Evolutionary conservation across 1,140 invertebrate genomes (phyloP).

Genomic region (Agrypnia vestita): DNA sequence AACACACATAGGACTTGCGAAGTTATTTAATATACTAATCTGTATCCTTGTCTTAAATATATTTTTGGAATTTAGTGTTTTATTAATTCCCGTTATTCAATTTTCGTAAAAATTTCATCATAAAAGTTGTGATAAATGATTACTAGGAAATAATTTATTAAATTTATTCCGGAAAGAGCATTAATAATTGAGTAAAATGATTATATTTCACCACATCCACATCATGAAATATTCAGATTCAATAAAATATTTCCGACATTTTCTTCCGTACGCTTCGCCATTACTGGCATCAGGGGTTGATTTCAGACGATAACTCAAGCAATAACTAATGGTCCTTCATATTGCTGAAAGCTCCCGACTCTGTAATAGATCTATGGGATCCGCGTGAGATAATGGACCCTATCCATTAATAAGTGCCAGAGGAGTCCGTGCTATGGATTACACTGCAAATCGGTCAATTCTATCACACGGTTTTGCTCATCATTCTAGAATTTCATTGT

Average conservation of each 20-base stretch:
- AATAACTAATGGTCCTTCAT: conserved; percentile 40
- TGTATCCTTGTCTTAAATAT: too few relatives aligned
- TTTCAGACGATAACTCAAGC: conserved; percentile 36
- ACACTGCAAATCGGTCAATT: conserved; percentile 38
- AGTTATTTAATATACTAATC: too few relatives aligned
- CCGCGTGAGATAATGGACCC: conserved; percentile 34
- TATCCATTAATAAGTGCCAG: conserved; percentile 38
- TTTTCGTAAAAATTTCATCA: too few relatives aligned
- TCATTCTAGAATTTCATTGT: background rate
- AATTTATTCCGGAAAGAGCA: too few relatives aligned
- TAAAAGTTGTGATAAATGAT: too few relatives aligned
- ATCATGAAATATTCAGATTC: background rate
- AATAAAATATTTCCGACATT: background rate
- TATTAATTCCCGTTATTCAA: too few relatives aligned
- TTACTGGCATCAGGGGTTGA: conserved; percentile 7
- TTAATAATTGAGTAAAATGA: too few relatives aligned
- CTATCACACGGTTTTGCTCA: conserved; percentile 1
- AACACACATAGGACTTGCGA: too few relatives aligned
- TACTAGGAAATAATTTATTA: too few relatives aligned
- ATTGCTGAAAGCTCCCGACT: conserved; percentile 36
- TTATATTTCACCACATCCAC: too few relatives aligned
- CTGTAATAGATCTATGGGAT: conserved; percentile 40
- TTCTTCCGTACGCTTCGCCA: background rate
- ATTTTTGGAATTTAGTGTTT: too few relatives aligned
- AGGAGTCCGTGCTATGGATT: conserved; percentile 22